These are phyloP conservation scores for Hycleus phaleratus DNA, from an alignment of 1,140 invertebrate genomes.

Conservation along the genomic window DNA sequence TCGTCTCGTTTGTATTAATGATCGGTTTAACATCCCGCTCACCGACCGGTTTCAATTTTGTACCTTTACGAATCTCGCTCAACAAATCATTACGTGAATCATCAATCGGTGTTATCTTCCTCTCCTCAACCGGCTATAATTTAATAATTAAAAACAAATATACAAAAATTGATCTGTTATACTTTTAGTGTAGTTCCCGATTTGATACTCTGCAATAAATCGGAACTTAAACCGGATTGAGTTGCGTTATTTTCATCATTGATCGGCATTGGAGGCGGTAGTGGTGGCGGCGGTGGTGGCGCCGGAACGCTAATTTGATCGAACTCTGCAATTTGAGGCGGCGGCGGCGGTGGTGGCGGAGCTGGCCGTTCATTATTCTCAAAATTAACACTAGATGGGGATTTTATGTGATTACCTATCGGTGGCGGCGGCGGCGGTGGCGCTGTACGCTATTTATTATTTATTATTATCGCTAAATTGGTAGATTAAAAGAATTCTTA, in stretches of 20 bases:
- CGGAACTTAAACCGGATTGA: constrained; percentile 44
- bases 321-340: constrained; percentile 13
- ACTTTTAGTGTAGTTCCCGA: constrained; percentile 58
- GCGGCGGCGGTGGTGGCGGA: constrained; percentile 25
- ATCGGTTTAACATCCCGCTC: constrained; percentile 26
- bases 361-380: constrained; percentile 27
- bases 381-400: background rate
- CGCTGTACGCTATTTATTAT: constrained; percentile 35
- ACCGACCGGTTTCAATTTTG: constrained; percentile 56
- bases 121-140: constrained; percentile 52
- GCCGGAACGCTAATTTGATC: constrained; percentile 2
- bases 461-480: background rate
- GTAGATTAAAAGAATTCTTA: background rate
- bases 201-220: constrained; percentile 72
- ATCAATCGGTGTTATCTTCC: constrained; percentile 33
- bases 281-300: constrained; percentile 26
- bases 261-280: constrained; percentile 8
- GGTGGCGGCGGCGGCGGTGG: constrained; percentile 42
- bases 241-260: constrained; percentile 4
- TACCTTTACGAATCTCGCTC: constrained; percentile 70
- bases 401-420: background rate
- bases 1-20: constrained; percentile 22
- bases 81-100: constrained; percentile 64
- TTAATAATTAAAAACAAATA: background rate
- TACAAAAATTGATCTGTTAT: constrained; percentile 7